Evolutionary conservation across 2,888 invertebrate species (phyloP).

Genomic region (Trichacis sp.): DNA sequence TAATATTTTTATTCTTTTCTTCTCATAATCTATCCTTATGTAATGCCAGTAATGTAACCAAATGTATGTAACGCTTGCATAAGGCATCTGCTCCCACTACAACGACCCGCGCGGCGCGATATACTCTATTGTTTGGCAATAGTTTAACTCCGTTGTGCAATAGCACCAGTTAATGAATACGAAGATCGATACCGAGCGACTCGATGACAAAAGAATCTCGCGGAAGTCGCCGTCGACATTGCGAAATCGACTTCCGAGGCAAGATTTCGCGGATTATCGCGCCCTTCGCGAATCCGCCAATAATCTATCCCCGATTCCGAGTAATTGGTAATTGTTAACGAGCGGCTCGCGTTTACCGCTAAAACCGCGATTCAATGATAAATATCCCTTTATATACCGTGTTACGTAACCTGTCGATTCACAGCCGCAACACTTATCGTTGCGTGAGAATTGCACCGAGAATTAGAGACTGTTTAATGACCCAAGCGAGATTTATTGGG

Average conservation of each 20-base stretch:
- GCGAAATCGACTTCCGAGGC: too few species aligned
- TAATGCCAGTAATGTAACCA: constrained; percentile 65
- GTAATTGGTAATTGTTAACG: constrained; percentile 12
- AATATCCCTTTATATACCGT: constrained; percentile 15
- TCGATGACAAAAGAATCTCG: constrained; percentile 2
- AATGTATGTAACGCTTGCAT: constrained; percentile 68
- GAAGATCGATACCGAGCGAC: constrained; percentile 39
- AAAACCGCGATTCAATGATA: constrained; percentile 20
- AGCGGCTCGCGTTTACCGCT: constrained; percentile 10
- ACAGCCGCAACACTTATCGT: constrained; percentile 8
- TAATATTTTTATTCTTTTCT: constrained; percentile 46
- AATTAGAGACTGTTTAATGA: constrained; percentile 18
- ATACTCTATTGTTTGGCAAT: constrained; percentile 65
- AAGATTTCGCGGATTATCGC: too few species aligned
- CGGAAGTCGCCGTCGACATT: not conserved
- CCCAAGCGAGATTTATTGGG: constrained; percentile 14
- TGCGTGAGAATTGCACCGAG: constrained; percentile 26
- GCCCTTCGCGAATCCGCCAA: too few species aligned
- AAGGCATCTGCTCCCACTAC: constrained; percentile 54
- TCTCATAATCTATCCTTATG: constrained; percentile 61
- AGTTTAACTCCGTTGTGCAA: constrained; percentile 61
- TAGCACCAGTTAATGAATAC: constrained; percentile 53
- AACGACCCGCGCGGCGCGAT: constrained; percentile 47
- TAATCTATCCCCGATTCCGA: not conserved
- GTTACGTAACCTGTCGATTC: constrained; percentile 24